These are phyloP conservation scores for Salvelinus namaycush DNA, from an alignment of 2,113 vertebrate species.

Conservation along the genomic window DNA sequence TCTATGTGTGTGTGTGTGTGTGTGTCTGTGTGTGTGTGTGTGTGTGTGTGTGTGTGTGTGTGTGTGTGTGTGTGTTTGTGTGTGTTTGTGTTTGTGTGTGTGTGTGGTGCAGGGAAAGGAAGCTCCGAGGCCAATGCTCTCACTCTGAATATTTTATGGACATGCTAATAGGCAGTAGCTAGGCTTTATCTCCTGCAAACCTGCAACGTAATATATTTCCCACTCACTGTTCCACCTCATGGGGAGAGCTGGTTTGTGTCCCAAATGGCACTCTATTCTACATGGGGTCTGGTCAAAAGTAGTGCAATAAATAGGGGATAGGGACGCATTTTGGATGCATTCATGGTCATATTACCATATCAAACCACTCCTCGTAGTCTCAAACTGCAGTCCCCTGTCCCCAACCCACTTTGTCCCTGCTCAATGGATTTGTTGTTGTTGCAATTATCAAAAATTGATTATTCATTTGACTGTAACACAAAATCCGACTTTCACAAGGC, in stretches of 20 bases:
- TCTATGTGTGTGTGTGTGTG: too few relatives aligned
- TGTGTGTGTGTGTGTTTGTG: too few relatives aligned
- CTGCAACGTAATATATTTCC: not conserved
- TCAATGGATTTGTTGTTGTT: too few relatives aligned
- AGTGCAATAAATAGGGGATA: too few relatives aligned
- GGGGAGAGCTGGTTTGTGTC: not conserved
- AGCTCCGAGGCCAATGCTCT: not conserved
- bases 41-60: not conserved
- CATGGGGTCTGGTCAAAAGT: too few relatives aligned
- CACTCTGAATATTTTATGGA: not conserved
- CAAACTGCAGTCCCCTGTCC: not conserved
- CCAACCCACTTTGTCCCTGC: too few relatives aligned
- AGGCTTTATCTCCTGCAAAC: not conserved
- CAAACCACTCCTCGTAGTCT: not conserved
- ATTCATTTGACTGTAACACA: not conserved
- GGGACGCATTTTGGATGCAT: too few relatives aligned
- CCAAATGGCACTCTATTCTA: too few relatives aligned
- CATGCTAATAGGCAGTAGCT: not conserved
- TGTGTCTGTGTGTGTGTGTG: conserved; percentile 2
- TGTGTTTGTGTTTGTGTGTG: too few relatives aligned
- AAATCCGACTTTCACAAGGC: not conserved
- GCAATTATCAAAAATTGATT: not conserved
- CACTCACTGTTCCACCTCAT: not conserved
- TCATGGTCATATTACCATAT: not conserved
- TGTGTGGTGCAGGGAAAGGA: not conserved